Evolutionary conservation across 2,888 invertebrate genomes (phyloP).

Genomic region (Pheosia tremula): DNA sequence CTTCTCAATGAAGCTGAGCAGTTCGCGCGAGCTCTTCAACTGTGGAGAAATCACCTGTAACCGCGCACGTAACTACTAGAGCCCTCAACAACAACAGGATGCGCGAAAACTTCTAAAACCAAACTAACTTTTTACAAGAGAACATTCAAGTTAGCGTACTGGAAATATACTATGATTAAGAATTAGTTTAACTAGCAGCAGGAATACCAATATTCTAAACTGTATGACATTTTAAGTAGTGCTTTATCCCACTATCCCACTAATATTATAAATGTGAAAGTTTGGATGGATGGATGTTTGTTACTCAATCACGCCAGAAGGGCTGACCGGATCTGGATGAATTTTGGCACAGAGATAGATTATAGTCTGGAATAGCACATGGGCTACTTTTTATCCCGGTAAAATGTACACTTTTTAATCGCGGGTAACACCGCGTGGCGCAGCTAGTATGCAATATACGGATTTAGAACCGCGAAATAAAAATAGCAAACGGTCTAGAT

Average conservation of each 20-base stretch:
- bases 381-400: no score
- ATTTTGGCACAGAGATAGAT: no score
- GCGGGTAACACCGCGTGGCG: no score
- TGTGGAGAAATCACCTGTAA: constrained; percentile 64
- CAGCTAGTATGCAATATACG: no score
- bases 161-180: constrained; percentile 33
- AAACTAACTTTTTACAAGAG: constrained; percentile 42
- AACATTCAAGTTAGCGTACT: constrained; percentile 44
- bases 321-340: no score
- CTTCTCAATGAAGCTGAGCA: constrained; percentile 61
- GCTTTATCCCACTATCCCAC: no score
- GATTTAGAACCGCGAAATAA: not conserved
- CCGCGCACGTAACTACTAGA: constrained; percentile 48
- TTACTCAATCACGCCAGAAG: no score
- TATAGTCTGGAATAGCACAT: no score
- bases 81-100: constrained; percentile 60
- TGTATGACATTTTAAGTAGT: not conserved
- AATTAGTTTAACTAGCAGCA: constrained; percentile 28
- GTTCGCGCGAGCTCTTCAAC: constrained; percentile 57
- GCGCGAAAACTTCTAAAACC: constrained; percentile 59
- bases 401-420: no score
- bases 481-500: not conserved
- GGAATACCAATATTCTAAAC: constrained; percentile 9
- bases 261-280: no score
- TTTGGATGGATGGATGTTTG: no score